Conservation (phyloP, 2,888 invertebrate genomes). For the Ctena decussata region DNA sequence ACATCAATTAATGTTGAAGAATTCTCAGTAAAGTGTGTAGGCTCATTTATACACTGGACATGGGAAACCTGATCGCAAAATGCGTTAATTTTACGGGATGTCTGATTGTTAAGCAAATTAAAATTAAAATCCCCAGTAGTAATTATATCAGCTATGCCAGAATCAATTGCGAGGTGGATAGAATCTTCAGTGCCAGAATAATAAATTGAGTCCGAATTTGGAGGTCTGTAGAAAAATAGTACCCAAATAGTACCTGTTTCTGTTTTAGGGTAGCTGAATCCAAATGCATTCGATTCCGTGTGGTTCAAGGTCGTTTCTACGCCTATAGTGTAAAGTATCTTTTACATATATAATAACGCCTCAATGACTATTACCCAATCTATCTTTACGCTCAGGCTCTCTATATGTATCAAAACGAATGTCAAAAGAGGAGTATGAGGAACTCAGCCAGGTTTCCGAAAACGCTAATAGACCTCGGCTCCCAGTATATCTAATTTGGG, state of each 20-base stretch:
- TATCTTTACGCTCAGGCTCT: constrained; percentile 10
- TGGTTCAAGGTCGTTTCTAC: constrained; percentile 14
- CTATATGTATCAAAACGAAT: not conserved
- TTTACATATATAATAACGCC: constrained; percentile 31
- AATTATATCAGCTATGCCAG: constrained; percentile 6
- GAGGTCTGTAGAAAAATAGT: constrained; percentile 16
- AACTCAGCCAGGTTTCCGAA: constrained; percentile 19
- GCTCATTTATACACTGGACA: not conserved
- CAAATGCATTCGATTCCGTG: constrained; percentile 21
- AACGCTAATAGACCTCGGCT: not conserved
- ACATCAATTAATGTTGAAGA: constrained; percentile 12
- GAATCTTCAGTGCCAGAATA: not conserved
- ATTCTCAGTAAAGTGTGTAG: constrained; percentile 5
- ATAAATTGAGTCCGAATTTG: not conserved
- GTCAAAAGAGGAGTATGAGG: not conserved
- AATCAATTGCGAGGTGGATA: constrained; percentile 7
- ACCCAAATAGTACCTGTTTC: constrained; percentile 22
- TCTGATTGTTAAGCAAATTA: not conserved
- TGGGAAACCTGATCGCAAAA: not conserved
- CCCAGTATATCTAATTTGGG: not conserved
- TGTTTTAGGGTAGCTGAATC: not conserved
- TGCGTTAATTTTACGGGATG: not conserved
- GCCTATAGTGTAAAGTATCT: not conserved
- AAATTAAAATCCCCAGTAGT: constrained; percentile 2
- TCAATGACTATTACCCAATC: constrained; percentile 15